A percentile compares a stretch with the other conserved stretches of the same genome.
Conservation (phyloP, 1,140 invertebrate species). For the Drosophila pachea region DNA sequence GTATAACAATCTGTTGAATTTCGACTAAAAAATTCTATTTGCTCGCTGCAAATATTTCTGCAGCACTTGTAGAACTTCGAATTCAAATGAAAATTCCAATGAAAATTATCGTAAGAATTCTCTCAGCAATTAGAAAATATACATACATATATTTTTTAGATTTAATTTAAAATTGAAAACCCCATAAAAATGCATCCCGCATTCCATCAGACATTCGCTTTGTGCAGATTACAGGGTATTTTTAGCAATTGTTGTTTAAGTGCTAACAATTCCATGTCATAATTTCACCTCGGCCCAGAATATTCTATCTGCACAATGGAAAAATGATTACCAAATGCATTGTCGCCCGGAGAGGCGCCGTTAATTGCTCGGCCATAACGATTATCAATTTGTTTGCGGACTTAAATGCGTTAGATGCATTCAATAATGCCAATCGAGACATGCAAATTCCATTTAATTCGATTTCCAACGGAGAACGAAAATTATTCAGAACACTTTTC, state of each 20-base stretch:
- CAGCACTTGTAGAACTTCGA: no score
- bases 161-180: not conserved
- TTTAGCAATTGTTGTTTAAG: slow-evolving; percentile 45
- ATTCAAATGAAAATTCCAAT: no score
- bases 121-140: no score
- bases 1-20: not conserved
- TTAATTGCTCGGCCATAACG: slow-evolving; percentile 15
- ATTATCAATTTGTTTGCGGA: slow-evolving; percentile 1
- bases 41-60: no score
- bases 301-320: slow-evolving; percentile 16
- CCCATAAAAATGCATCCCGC: not conserved
- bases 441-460: slow-evolving; percentile 15
- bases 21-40: no score
- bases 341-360: not conserved
- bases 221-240: not conserved
- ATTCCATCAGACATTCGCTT: not conserved
- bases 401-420: not conserved
- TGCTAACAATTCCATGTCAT: slow-evolving; percentile 49
- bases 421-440: slow-evolving; percentile 10
- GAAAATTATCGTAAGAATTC: no score
- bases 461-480: slow-evolving; percentile 12
- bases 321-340: slow-evolving; percentile 31
- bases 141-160: no score
- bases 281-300: slow-evolving; percentile 42
- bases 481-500: slow-evolving; percentile 1